phyloP scores from a whole-genome alignment of 1,140 invertebrate genomes.

The Heliconius himera region DNA sequence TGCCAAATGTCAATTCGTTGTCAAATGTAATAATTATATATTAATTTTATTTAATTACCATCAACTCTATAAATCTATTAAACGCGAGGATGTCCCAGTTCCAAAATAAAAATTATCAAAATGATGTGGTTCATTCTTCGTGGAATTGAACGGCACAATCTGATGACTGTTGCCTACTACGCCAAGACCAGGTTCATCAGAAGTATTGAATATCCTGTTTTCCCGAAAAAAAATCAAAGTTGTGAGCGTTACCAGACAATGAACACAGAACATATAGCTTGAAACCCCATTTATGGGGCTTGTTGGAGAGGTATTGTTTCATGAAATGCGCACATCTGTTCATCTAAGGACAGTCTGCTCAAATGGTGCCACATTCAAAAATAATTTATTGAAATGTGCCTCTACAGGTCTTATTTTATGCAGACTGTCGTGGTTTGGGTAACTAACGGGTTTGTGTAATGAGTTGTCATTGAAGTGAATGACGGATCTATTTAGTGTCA shows the following conservation, averaged over 20 bases:
- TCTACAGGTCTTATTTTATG: conserved; percentile 66
- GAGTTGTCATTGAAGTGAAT: conserved; percentile 47
- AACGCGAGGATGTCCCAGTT: too few species aligned
- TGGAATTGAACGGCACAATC: too few species aligned
- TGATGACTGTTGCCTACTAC: too few species aligned
- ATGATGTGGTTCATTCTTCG: too few species aligned
- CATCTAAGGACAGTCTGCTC: conserved; percentile 32
- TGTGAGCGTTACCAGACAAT: conserved; percentile 7
- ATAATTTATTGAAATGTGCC: conserved; percentile 50
- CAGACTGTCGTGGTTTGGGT: conserved; percentile 54
- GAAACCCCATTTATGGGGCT: conserved; percentile 28
- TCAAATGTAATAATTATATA: too few species aligned
- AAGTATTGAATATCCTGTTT: too few species aligned
- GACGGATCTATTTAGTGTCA: conserved; percentile 38
- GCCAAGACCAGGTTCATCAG: too few species aligned
- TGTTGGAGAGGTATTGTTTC: conserved; percentile 52
- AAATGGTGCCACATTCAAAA: conserved; percentile 46
- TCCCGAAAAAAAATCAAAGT: not conserved
- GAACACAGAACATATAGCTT: conserved; percentile 25
- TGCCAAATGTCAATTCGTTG: too few species aligned
- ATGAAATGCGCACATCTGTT: conserved; percentile 53
- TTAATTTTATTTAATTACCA: too few species aligned
- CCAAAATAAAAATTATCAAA: too few species aligned
- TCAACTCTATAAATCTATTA: too few species aligned
- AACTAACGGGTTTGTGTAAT: conserved; percentile 35